Base-by-base conservation (phyloP, 2,888 invertebrate genomes). In the Coelinius sp. region DNA sequence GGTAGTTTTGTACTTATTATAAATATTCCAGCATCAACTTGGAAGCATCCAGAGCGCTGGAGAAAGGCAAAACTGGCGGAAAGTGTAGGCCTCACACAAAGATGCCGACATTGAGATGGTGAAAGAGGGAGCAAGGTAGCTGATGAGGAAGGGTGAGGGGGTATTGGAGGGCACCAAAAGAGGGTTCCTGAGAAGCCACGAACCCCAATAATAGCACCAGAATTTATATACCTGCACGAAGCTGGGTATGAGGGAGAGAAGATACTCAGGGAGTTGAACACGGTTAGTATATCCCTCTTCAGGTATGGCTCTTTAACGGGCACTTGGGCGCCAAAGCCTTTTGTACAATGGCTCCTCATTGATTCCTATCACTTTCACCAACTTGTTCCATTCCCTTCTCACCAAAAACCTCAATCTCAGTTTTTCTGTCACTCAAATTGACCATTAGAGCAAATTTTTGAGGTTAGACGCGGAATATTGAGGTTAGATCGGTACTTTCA, bases 121-220 rank as follows among this genome's bases (percentile, higher is more conserved):
- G 59, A 63, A 75, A 75, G 75, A 77, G 78, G 78, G 76, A 73
- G 76, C 75, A 79, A 80, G 80, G 78, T 80, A 75, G 76, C 73
- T 71, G 52, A 49, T 67, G 68, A 67, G 71, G 72, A 71, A 72
- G 65, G 68, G 66, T 68, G 68, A 59, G 69, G 71, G 56, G 75
- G 71, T 76, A 74, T 68, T 69, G 76, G 81, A 71, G 78, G 76
- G 81, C 82, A 77, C 76, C 73, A 78, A 81, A 78, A 78, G 79
- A 71, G 81, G 79, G 80, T 64, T 80, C 81, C 81, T 83, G 83
- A 83, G 83, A 86, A 84, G 82, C 83, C 83, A 83, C 80, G 84
- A 86, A 84, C 85, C 86, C 85, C 85, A 86, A 86, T 86, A 86
- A 86, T 86, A 86, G 86, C 86, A 84, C 84, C 85, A 86, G 86